These are phyloP conservation scores for Samia ricini DNA, from an alignment of 1,140 invertebrate genomes.

Conservation along the genomic window DNA sequence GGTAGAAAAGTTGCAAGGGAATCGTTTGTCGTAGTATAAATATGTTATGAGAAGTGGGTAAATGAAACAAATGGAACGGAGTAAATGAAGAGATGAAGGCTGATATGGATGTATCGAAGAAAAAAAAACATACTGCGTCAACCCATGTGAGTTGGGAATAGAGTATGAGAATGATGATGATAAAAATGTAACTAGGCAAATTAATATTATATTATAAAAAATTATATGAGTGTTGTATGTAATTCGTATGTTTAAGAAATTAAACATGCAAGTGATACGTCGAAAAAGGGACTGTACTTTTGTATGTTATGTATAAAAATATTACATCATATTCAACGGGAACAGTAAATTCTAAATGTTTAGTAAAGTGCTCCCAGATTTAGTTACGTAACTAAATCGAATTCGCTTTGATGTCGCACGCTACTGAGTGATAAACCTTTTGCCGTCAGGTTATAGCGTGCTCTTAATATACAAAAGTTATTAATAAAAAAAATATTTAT, in stretches of 20 bases:
- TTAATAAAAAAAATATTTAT: neutral
- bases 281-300: neutral
- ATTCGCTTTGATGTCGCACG: neutral
- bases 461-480: neutral
- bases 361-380: neutral
- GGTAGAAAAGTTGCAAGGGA: too few species aligned
- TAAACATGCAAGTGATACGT: neutral
- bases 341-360: neutral
- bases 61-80: too few species aligned
- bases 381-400: neutral
- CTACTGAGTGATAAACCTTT: neutral
- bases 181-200: neutral
- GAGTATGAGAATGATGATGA: too few species aligned
- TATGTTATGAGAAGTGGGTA: too few species aligned
- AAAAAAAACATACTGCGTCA: too few species aligned
- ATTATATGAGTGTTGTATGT: neutral
- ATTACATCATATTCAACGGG: neutral
- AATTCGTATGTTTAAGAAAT: neutral
- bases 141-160: too few species aligned
- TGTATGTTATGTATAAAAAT: neutral
- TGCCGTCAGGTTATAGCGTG: neutral
- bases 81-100: too few species aligned
- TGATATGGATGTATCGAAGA: too few species aligned
- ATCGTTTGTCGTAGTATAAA: too few species aligned
- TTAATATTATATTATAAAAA: neutral